These are phyloP conservation scores for Nothobranchius kuhntae DNA, from an alignment of 2,113 vertebrate genomes.

Conservation along the genomic window DNA sequence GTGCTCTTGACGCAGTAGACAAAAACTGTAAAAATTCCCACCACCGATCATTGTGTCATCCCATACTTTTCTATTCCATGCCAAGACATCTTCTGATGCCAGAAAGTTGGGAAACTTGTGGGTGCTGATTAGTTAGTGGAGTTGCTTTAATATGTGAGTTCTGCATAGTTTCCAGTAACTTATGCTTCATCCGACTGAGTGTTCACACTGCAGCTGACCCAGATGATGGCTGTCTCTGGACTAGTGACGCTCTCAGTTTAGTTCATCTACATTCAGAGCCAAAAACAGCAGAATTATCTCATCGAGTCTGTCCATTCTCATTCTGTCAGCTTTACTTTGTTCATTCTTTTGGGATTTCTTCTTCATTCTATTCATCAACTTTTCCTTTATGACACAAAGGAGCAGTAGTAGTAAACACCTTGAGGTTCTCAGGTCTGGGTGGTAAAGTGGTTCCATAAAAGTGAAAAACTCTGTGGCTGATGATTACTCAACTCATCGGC, in stretches of 20 bases:
- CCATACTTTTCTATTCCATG: not conserved
- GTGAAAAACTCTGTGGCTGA: not conserved
- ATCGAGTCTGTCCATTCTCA: not conserved
- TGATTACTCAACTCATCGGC: constrained; percentile 4
- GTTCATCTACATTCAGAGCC: constrained; percentile 28
- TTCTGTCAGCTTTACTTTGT: too few relatives aligned
- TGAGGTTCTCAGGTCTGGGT: too few relatives aligned
- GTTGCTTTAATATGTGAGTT: constrained; percentile 18
- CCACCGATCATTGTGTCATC: not conserved
- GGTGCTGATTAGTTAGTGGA: constrained; percentile 15
- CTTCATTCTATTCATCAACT: not conserved
- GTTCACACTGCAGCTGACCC: constrained; percentile 17
- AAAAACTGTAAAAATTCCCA: not conserved
- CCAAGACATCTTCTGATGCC: not conserved
- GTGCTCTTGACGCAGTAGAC: too few relatives aligned
- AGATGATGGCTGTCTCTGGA: constrained; percentile 16
- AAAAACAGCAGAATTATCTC: constrained; percentile 33
- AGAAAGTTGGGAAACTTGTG: constrained; percentile 16
- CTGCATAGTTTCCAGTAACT: constrained; percentile 52
- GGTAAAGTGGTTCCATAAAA: too few relatives aligned
- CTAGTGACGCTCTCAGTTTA: constrained; percentile 31
- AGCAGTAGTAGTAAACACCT: not conserved
- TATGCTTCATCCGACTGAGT: constrained; percentile 48
- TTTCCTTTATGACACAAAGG: not conserved
- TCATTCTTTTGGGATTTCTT: not conserved